phyloP scores from a whole-genome alignment of 2,797 vertebrate species.

The Pelobates cultripes region DNA sequence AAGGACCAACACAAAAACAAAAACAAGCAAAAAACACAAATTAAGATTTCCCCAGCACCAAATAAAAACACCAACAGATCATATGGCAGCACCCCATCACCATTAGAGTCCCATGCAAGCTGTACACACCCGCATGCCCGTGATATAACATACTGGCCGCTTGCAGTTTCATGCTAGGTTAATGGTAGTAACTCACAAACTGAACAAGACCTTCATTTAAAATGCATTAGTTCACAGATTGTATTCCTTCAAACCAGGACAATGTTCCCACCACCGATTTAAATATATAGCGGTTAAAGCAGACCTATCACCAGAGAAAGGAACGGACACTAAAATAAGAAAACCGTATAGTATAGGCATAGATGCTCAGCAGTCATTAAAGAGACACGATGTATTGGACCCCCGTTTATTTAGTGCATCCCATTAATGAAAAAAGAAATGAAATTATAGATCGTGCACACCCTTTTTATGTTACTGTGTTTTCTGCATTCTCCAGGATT shows the following conservation, averaged over 20 bases:
- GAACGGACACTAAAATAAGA: too few relatives aligned
- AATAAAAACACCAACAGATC: constrained; percentile 63
- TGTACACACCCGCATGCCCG: not conserved
- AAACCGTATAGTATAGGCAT: too few relatives aligned
- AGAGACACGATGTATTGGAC: too few relatives aligned
- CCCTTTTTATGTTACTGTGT: too few relatives aligned
- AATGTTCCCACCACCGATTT: constrained; percentile 22
- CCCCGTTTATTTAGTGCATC: too few relatives aligned
- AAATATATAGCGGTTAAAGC: not conserved
- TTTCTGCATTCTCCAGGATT: too few relatives aligned
- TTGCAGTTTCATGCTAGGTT: constrained; percentile 27
- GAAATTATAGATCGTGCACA: too few relatives aligned
- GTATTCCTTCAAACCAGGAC: not conserved
- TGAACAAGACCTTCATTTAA: not conserved
- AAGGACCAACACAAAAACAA: constrained; percentile 69
- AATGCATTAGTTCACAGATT: not conserved
- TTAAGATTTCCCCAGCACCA: constrained; percentile 63
- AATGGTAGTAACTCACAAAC: not conserved
- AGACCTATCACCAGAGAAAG: not conserved
- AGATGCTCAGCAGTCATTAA: too few relatives aligned
- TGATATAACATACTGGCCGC: not conserved
- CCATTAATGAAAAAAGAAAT: too few relatives aligned
- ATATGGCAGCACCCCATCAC: constrained; percentile 50
- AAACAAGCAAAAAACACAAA: constrained; percentile 16
- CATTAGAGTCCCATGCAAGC: constrained; percentile 22